phyloP scores from a whole-genome alignment of 2,888 invertebrate species.

The Macrosiphum euphorbiae region DNA sequence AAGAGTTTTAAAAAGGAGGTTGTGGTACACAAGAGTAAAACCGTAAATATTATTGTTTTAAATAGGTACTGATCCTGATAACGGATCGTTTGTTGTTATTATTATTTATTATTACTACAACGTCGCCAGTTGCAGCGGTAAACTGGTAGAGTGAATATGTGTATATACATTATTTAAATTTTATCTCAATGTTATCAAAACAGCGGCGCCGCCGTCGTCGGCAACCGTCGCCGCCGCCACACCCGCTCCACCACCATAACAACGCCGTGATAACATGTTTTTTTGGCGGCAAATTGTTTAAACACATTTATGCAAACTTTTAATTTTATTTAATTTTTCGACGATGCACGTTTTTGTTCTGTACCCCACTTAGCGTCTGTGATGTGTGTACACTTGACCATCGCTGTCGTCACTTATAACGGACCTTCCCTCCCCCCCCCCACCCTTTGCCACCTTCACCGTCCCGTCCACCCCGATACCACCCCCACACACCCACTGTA shows the following conservation, averaged over 20 bases:
- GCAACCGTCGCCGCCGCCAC: neutral
- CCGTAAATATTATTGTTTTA: slow-evolving; percentile 11
- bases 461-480: neutral
- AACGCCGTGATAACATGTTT: slow-evolving; percentile 20
- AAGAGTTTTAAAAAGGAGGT: neutral
- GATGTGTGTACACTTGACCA: slow-evolving; percentile 54
- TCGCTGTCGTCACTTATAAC: slow-evolving; percentile 57
- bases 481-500: slow-evolving; percentile 14
- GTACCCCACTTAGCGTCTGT: neutral
- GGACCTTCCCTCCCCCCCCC: slow-evolving; percentile 27
- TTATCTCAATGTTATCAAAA: slow-evolving; percentile 50
- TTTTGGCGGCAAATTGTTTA: slow-evolving; percentile 45
- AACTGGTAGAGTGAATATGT: neutral
- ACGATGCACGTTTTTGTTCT: neutral
- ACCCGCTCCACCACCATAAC: neutral
- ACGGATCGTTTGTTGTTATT: neutral
- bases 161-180: slow-evolving; percentile 44
- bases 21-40: neutral
- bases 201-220: neutral
- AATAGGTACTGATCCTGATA: neutral
- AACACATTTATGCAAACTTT: slow-evolving; percentile 31
- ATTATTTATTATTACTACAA: slow-evolving; percentile 21
- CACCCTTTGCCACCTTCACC: neutral
- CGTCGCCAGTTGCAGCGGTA: neutral
- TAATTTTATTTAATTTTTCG: slow-evolving; percentile 14